A percentile compares a stretch with the other conserved stretches of the same genome.
Conservation (phyloP, 2,797 vertebrate species). For the Xiphophorus birchmanni region DNA sequence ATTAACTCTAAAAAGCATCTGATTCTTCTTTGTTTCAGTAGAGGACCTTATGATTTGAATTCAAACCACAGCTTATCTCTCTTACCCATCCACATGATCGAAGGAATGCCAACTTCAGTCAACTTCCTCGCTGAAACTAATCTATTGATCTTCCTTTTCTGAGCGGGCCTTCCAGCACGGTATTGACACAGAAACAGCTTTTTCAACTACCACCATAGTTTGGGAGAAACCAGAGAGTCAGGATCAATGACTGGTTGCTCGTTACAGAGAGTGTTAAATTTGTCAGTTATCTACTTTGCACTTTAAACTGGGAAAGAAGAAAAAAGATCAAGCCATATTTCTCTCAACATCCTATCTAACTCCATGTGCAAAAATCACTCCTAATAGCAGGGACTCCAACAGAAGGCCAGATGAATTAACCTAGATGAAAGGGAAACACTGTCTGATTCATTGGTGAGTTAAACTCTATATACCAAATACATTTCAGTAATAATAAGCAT, state of each 20-base stretch:
- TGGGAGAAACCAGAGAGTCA: neutral
- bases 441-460: conserved; percentile 11
- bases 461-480: conserved; percentile 13
- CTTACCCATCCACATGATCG: neutral
- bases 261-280: neutral
- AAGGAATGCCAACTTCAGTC: neutral
- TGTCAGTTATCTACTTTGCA: neutral
- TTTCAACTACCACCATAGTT: neutral
- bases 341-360: neutral
- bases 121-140: neutral
- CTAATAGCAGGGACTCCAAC: neutral
- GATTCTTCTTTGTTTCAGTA: neutral
- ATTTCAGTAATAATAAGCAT: conserved; percentile 21
- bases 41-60: neutral
- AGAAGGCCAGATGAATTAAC: neutral
- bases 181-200: conserved; percentile 2
- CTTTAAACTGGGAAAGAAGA: conserved; percentile 1
- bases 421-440: conserved; percentile 11
- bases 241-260: neutral
- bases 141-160: neutral
- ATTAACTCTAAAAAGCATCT: neutral
- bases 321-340: neutral
- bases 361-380: neutral
- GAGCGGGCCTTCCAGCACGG: neutral
- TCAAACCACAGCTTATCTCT: neutral